Base-by-base conservation (phyloP, 2,888 invertebrate species). In the Hydroisotoma schaefferi region DNA sequence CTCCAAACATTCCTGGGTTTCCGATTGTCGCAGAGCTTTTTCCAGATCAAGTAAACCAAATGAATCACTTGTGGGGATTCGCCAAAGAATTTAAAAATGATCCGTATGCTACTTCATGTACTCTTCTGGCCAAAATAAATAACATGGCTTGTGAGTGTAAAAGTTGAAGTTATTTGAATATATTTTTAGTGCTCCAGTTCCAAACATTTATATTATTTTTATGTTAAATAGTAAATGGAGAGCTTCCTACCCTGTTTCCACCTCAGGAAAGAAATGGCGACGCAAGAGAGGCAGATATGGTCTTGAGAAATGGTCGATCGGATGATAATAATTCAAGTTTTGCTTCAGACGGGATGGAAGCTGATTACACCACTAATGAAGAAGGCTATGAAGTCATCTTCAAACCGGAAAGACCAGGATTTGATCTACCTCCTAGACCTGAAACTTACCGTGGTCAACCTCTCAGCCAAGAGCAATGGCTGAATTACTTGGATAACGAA, bases 381-480 rank as follows among this genome's bases (percentile, higher is more conserved):
- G 87, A 86, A 63, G 83, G 83, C 71, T 90, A 88, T 71, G 87
- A 87, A 76, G 83, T 87, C 8, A 82, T 87, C 69, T 84, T 81
- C 55, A 68, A 72, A 55, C 70, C 72, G 2, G 68, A 69, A n/a
- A 83, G 83, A 60, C 80, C 82, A 37, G 73, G 74, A 57, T 81
- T 84, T 1, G 82, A 84, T n/a, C 77, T 90, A 49, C 87, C 88
- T 1, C 83, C 84, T 0, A 76, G 88, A 47, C 86, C 87, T 22
- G 80, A 80, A 56, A 84, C 86, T 74, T 83, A 82, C n/a, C 77
- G 87, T 78, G 87, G 88, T 10, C 77, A 81, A 15, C 88, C 92
- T 0, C 78, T 95, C 10, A 85, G 84, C 0, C 80, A 82, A 59
- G 85, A 86, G 64, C 88, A 90, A 73, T 98, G 95, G 95, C 81